These are phyloP conservation scores for Romanogobio albipinnatus DNA, from an alignment of 2,113 vertebrate species.

Conservation along the genomic window DNA sequence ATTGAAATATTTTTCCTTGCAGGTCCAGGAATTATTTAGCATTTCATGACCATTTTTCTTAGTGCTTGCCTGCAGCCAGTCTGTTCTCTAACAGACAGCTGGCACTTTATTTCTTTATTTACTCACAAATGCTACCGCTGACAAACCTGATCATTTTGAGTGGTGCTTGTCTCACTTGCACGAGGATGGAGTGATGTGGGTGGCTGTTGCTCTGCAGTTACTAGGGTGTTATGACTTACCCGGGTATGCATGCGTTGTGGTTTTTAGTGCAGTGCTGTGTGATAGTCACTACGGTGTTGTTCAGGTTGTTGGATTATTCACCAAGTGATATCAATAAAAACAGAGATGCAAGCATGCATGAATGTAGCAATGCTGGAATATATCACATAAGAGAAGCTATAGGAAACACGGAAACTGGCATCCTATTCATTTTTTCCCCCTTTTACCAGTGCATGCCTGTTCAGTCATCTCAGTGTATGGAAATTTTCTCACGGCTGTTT, in stretches of 20 bases:
- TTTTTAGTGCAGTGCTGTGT: too few relatives aligned
- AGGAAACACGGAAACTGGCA: too few relatives aligned
- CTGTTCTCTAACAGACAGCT: not conserved
- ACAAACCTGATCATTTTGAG: not conserved
- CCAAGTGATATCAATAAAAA: not conserved
- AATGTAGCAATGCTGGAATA: not conserved
- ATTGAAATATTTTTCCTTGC: not conserved
- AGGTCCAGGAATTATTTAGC: not conserved
- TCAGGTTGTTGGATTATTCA: not conserved
- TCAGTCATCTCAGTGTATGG: not conserved
- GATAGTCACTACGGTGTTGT: too few relatives aligned
- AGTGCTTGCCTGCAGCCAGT: not conserved
- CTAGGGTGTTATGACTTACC: not conserved
- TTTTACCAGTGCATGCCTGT: too few relatives aligned
- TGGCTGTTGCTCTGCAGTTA: slow-evolving; percentile 15
- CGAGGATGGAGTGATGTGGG: not conserved
- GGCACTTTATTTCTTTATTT: not conserved
- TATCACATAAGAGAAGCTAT: not conserved
- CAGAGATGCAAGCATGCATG: not conserved
- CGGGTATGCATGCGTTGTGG: not conserved
- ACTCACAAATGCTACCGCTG: not conserved
- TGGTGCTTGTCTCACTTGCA: not conserved
- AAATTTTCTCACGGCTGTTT: not conserved
- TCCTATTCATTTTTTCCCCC: too few relatives aligned
- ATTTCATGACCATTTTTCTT: not conserved